A percentile compares a stretch with the other conserved stretches of the same genome.
Evolutionary conservation across 1,140 invertebrate genomes (phyloP).

Genomic region (Pogonus chalceus): DNA sequence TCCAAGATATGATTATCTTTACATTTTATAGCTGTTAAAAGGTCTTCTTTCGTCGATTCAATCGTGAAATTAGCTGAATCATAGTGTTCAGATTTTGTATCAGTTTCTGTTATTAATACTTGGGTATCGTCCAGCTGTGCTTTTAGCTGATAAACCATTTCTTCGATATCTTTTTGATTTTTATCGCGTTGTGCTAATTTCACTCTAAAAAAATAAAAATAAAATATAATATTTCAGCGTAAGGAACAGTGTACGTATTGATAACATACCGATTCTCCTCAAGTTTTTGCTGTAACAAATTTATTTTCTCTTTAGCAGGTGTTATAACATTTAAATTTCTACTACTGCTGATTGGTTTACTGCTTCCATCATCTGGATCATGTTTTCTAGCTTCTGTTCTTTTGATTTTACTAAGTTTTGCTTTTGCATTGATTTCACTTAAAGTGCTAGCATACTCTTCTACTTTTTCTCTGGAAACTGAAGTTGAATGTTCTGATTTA

Average conservation of each 20-base stretch:
- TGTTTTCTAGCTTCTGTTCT: slow-evolving; percentile 17
- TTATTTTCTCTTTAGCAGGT: slow-evolving; percentile 38
- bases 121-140: slow-evolving; percentile 36
- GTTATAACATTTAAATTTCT: slow-evolving; percentile 22
- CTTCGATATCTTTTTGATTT: slow-evolving; percentile 36
- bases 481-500: slow-evolving; percentile 28
- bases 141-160: slow-evolving; percentile 36
- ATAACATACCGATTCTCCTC: slow-evolving; percentile 37
- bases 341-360: slow-evolving; percentile 9
- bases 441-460: slow-evolving; percentile 32
- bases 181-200: slow-evolving; percentile 36
- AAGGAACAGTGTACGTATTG: too few species aligned
- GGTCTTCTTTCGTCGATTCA: slow-evolving; percentile 23
- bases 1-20: slow-evolving; percentile 42
- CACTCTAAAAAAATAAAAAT: slow-evolving; percentile 31
- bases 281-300: slow-evolving; percentile 38
- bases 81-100: slow-evolving; percentile 28
- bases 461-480: slow-evolving; percentile 31
- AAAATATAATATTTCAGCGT: too few species aligned
- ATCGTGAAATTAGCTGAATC: slow-evolving; percentile 24
- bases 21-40: slow-evolving; percentile 31
- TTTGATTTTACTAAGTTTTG: slow-evolving; percentile 24
- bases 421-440: slow-evolving; percentile 25
- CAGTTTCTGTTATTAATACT: slow-evolving; percentile 29
- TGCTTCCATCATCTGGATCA: neutral